Conservation (phyloP, 2,797 vertebrate genomes). For the Neostethus bicornis region DNA sequence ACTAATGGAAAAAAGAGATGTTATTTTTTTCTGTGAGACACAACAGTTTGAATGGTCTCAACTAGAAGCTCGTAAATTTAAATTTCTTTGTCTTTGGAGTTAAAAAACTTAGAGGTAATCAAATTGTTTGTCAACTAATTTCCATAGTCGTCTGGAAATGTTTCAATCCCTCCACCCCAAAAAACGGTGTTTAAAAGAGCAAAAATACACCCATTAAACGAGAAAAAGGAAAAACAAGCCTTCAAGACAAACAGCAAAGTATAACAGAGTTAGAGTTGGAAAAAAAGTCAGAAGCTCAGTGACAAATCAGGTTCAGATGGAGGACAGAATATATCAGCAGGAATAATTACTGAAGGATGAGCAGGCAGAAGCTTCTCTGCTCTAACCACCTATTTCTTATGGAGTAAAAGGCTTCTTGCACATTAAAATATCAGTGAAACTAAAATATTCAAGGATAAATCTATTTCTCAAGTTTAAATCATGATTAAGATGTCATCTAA, state of each 20-base stretch:
- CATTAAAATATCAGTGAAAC: constrained; percentile 1
- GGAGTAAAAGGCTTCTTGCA: not conserved
- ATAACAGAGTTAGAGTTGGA: constrained; percentile 7
- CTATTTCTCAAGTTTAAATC: too few relatives aligned
- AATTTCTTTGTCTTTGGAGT: constrained; percentile 27
- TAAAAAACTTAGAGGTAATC: constrained; percentile 7
- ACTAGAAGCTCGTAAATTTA: constrained; percentile 18
- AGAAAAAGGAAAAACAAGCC: not conserved
- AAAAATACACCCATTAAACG: not conserved
- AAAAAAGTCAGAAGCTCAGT: not conserved
- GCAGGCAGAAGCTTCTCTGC: not conserved
- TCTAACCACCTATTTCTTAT: not conserved
- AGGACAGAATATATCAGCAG: not conserved
- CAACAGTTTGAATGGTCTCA: constrained; percentile 44
- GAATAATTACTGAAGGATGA: not conserved
- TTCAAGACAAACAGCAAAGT: constrained; percentile 2
- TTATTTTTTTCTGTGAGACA: constrained; percentile 22
- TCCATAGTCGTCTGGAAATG: not conserved
- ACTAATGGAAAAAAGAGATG: constrained; percentile 44
- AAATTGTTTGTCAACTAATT: not conserved
- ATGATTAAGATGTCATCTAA: too few relatives aligned
- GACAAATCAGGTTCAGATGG: constrained; percentile 1
- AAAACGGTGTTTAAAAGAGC: not conserved
- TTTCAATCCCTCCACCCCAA: not conserved
- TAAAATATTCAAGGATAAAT: too few relatives aligned